A percentile compares a stretch with the other conserved stretches of the same genome.
phyloP scores from a whole-genome alignment of 1,140 invertebrate species.

The Acromyrmex charruanus region DNA sequence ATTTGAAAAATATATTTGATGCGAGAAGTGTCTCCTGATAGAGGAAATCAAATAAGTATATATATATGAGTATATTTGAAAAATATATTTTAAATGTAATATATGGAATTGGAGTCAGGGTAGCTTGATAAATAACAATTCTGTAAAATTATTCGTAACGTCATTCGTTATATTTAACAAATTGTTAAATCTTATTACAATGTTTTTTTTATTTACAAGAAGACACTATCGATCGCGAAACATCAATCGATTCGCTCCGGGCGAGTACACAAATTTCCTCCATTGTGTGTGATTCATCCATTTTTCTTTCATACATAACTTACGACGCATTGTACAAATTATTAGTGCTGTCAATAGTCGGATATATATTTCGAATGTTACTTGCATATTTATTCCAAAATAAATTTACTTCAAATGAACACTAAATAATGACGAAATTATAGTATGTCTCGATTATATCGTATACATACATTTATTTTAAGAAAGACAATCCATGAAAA shows the following conservation, averaged over 20 bases:
- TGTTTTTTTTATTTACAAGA: slow-evolving; percentile 76
- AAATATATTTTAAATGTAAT: slow-evolving; percentile 10
- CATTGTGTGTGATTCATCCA: neutral
- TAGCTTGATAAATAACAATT: slow-evolving; percentile 45
- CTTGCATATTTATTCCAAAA: neutral
- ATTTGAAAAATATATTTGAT: no score
- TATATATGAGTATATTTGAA: neutral
- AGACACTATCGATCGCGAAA: slow-evolving; percentile 74
- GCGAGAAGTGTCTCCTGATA: no score
- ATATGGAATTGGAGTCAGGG: neutral
- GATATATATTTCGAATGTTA: slow-evolving; percentile 31
- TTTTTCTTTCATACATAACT: slow-evolving; percentile 30
- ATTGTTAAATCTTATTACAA: slow-evolving; percentile 50
- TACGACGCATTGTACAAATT: slow-evolving; percentile 33
- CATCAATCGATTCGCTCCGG: slow-evolving; percentile 68
- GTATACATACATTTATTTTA: neutral
- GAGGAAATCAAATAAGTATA: neutral
- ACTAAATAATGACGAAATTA: neutral
- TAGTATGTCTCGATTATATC: neutral
- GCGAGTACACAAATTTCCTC: slow-evolving; percentile 16
- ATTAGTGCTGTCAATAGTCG: slow-evolving; percentile 45
- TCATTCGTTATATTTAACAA: slow-evolving; percentile 83
- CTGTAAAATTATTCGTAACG: slow-evolving; percentile 74
- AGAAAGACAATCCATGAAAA: slow-evolving; percentile 4
- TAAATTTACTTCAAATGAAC: neutral